Conservation (phyloP, 2,797 vertebrate genomes). For the Discoglossus pictus region DNA sequence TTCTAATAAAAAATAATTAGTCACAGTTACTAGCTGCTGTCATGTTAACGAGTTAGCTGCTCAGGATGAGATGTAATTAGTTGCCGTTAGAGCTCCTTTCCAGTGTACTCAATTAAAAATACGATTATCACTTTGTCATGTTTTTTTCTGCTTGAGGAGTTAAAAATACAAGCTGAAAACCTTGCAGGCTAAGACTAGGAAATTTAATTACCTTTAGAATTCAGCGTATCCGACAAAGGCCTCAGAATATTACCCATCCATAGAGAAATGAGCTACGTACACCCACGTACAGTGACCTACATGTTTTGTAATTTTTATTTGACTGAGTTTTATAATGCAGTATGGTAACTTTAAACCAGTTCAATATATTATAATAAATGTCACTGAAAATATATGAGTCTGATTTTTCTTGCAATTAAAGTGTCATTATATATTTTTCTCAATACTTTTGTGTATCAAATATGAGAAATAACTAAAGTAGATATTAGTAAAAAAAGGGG, state of each 20-base stretch:
- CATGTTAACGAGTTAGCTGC: slow-evolving; percentile 48
- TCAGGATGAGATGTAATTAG: slow-evolving; percentile 51
- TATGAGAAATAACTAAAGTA: too few relatives aligned
- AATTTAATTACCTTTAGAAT: slow-evolving; percentile 49
- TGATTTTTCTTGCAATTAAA: too few relatives aligned
- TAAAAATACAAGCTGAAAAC: slow-evolving; percentile 50
- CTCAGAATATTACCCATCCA: slow-evolving; percentile 45
- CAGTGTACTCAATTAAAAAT: slow-evolving; percentile 49
- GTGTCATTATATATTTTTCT: too few relatives aligned
- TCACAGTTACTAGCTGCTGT: slow-evolving; percentile 50
- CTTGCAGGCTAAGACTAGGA: slow-evolving; percentile 18
- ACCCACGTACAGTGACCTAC: slow-evolving; percentile 9
- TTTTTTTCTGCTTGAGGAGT: slow-evolving; percentile 51
- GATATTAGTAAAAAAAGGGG: too few relatives aligned
- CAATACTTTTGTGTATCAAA: too few relatives aligned
- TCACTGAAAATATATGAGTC: too few relatives aligned
- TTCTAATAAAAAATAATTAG: slow-evolving; percentile 52
- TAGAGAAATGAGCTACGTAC: slow-evolving; percentile 4
- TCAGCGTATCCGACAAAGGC: slow-evolving; percentile 40
- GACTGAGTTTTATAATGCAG: too few relatives aligned
- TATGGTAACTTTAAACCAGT: too few relatives aligned
- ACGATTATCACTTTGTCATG: slow-evolving; percentile 52
- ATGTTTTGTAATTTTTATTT: too few relatives aligned
- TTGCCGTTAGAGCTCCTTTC: slow-evolving; percentile 35
- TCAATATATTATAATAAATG: too few relatives aligned